Conservation (phyloP, 2,797 vertebrate genomes). For the Rallus crepitans region DNA sequence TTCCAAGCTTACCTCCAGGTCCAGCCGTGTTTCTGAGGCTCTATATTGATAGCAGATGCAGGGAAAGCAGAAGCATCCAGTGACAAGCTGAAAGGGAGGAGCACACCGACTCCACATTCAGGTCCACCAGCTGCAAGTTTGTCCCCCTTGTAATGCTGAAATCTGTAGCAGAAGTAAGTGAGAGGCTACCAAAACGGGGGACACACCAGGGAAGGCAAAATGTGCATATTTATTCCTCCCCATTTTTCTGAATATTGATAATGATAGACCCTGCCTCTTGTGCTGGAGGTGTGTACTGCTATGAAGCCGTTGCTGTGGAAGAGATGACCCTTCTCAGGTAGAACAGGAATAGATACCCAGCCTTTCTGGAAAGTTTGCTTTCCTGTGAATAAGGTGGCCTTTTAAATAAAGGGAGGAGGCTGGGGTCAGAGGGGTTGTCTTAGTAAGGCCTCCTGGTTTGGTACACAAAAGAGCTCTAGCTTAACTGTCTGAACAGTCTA, state of each 20-base stretch:
- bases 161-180: constrained; percentile 48
- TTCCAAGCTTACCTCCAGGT: constrained; percentile 51
- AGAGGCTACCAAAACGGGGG: neutral
- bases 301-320: neutral
- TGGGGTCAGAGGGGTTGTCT: neutral
- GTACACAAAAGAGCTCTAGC: neutral
- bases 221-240: neutral
- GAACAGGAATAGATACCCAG: neutral
- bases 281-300: neutral
- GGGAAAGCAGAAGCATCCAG: constrained; percentile 56
- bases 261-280: neutral
- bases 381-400: neutral
- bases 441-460: neutral
- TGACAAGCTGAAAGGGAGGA: neutral
- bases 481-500: neutral
- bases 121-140: constrained; percentile 65
- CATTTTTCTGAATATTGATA: neutral
- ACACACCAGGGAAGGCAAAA: neutral
- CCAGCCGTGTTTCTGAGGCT: neutral
- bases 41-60: constrained; percentile 43
- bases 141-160: constrained; percentile 56
- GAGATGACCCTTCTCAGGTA: neutral
- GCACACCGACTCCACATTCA: neutral
- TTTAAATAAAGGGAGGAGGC: neutral
- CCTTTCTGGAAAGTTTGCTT: neutral